These are phyloP conservation scores for Acleris literana DNA, from an alignment of 2,888 invertebrate genomes.

Conservation along the genomic window DNA sequence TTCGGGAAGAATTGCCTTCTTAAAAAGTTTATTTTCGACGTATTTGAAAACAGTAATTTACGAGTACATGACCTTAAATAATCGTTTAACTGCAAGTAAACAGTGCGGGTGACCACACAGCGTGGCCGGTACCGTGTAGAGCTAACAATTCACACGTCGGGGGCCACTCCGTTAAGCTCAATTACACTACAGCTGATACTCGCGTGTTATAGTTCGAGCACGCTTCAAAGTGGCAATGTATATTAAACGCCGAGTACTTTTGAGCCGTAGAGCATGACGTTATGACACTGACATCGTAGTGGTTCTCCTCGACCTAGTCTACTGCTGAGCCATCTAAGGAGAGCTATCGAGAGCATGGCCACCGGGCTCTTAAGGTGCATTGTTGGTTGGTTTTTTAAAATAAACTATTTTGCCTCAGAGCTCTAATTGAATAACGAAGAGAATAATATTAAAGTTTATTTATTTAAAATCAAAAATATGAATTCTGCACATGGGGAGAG, in stretches of 20 bases:
- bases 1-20: not conserved
- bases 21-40: slow-evolving; percentile 8
- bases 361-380: slow-evolving; percentile 74
- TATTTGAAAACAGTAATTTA: slow-evolving; percentile 26
- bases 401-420: not conserved
- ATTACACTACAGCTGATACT: slow-evolving; percentile 45
- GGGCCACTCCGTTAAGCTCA: slow-evolving; percentile 36
- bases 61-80: slow-evolving; percentile 34
- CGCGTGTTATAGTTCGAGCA: slow-evolving; percentile 6
- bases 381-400: slow-evolving; percentile 58
- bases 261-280: slow-evolving; percentile 54
- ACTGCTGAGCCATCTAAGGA: slow-evolving; percentile 81
- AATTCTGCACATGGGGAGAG: too few species aligned
- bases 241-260: slow-evolving; percentile 44
- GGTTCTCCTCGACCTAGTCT: slow-evolving; percentile 83
- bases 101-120: slow-evolving; percentile 69
- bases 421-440: not conserved
- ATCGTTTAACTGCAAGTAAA: slow-evolving; percentile 55
- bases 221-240: slow-evolving; percentile 55
- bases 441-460: not conserved
- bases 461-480: not conserved
- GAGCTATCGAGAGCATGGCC: slow-evolving; percentile 82
- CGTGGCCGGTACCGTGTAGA: slow-evolving; percentile 49
- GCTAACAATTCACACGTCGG: slow-evolving; percentile 36
- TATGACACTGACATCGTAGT: slow-evolving; percentile 79